Percentiles rank a stretch among this genome's conserved stretches.
Evolutionary conservation across 2,888 invertebrate species (phyloP).

Genomic region (Cataglyphis rosenhaueri): DNA sequence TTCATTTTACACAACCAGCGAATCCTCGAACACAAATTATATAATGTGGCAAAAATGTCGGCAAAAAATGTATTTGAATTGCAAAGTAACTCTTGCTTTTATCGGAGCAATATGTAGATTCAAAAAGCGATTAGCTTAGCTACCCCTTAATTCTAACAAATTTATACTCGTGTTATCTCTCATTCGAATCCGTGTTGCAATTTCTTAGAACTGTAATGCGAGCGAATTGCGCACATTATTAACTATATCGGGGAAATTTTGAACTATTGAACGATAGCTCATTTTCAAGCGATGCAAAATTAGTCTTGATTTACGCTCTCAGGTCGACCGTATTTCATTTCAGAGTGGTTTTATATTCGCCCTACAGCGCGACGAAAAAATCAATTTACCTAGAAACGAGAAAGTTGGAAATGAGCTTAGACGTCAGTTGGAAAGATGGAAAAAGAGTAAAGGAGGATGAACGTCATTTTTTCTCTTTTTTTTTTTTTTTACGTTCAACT

Average conservation of each 20-base stretch:
- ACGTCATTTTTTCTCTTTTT: conserved; percentile 30
- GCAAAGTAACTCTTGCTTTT: conserved; percentile 24
- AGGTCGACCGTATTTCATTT: conserved; percentile 56
- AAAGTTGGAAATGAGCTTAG: conserved; percentile 50
- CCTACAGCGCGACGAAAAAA: conserved; percentile 52
- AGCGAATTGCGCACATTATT: conserved; percentile 8
- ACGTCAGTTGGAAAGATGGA: conserved; percentile 14
- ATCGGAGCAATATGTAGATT: conserved; percentile 37
- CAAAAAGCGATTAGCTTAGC: conserved; percentile 30
- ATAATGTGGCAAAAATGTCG: neutral
- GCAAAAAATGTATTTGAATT: conserved; percentile 41
- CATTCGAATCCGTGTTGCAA: neutral
- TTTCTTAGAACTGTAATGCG: neutral
- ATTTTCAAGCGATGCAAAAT: conserved; percentile 50
- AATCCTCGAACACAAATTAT: conserved; percentile 15
- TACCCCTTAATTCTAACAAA: conserved; percentile 39
- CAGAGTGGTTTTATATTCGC: conserved; percentile 54
- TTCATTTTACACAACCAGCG: conserved; percentile 5
- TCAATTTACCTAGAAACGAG: conserved; percentile 62
- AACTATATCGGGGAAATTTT: conserved; percentile 5
- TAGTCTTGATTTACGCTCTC: conserved; percentile 53
- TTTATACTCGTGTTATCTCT: conserved; percentile 20
- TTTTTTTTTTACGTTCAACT: conserved; percentile 32
- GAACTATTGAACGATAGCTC: conserved; percentile 24
- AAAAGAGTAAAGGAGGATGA: conserved; percentile 10